Base-by-base conservation (phyloP, 2,113 vertebrate species). In the Theristicus caerulescens region DNA sequence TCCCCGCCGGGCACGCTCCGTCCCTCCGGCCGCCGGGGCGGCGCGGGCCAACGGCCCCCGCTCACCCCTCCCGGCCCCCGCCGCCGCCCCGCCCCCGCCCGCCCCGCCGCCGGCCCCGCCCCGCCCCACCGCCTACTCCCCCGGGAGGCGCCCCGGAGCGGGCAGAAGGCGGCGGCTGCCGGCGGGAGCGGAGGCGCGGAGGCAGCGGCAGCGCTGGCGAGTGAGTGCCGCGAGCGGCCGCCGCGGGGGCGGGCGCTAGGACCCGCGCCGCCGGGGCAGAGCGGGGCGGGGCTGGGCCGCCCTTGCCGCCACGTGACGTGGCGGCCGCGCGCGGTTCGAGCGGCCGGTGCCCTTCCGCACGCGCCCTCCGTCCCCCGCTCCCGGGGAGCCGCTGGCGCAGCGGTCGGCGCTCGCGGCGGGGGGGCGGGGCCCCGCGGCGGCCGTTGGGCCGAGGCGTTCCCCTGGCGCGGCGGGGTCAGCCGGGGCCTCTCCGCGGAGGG, bases 41-140 rank as follows among this genome's bases (percentile, higher is more conserved):
- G 11, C 76, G 9, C 17, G 11, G 25, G 44, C 3, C 3, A 25
- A 5, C 29, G 24, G 40, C 77, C 49, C 51, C n/a, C 1, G 6
- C 17, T 67, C 59, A 62, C 42, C 34, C 51, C 34, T 1, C 7
- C 25, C 14, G 44, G 15, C n/a, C 10, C 36, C 61, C n/a, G n/a
- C n/a, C n/a, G n/a, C n/a, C n/a, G 65, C 79, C 1, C 73, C 86
- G 80, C 84, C 84, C 74, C 74, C 26, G 9, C 49, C 57, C 59
- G 29, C 76, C 59, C 49, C 27, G 42, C 42, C 6, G 55, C 44
- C 57, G 6, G 76, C 74, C 57, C 34, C 44, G 44, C 92, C 69
- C 92, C 93, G 88, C 88, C 93, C 85, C 79, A 15, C 64, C 32
- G 62, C 74, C 52, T 93, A 88, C 66, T 91, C 79, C 88, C 87